These are phyloP conservation scores for Cyanistes caeruleus DNA, from an alignment of 2,113 vertebrate species.

Conservation along the genomic window DNA sequence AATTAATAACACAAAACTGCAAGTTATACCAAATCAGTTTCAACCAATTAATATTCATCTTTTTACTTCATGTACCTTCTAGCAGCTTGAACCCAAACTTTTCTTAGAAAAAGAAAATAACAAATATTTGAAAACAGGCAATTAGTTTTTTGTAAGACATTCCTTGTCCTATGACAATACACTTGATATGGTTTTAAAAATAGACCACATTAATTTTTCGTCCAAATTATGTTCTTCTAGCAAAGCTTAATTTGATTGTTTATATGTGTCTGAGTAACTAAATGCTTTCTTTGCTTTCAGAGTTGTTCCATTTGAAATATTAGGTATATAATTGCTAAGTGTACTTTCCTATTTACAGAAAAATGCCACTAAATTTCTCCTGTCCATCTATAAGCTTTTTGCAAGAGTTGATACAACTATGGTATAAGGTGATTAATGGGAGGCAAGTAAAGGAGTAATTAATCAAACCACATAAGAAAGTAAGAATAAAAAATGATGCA, in stretches of 20 bases:
- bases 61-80: neutral
- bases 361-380: constrained; percentile 44
- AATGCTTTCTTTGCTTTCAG: constrained; percentile 26
- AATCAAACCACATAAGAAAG: constrained; percentile 70
- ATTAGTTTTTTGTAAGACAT: neutral
- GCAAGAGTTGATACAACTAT: constrained; percentile 61
- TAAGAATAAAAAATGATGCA: constrained; percentile 50
- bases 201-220: neutral
- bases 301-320: constrained; percentile 29
- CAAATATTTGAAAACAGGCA: neutral
- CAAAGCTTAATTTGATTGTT: neutral
- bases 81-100: neutral
- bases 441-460: constrained; percentile 74
- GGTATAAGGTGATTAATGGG: constrained; percentile 72
- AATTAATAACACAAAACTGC: neutral
- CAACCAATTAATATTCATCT: neutral
- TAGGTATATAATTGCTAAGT: constrained; percentile 11
- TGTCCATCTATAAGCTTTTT: constrained; percentile 56
- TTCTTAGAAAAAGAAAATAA: neutral
- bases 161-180: neutral
- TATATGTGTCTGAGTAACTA: neutral
- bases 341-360: constrained; percentile 7
- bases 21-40: neutral
- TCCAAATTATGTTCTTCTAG: neutral
- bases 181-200: neutral